Base-by-base conservation (phyloP, 2,888 invertebrate species). In the Clivina fossor region DNA sequence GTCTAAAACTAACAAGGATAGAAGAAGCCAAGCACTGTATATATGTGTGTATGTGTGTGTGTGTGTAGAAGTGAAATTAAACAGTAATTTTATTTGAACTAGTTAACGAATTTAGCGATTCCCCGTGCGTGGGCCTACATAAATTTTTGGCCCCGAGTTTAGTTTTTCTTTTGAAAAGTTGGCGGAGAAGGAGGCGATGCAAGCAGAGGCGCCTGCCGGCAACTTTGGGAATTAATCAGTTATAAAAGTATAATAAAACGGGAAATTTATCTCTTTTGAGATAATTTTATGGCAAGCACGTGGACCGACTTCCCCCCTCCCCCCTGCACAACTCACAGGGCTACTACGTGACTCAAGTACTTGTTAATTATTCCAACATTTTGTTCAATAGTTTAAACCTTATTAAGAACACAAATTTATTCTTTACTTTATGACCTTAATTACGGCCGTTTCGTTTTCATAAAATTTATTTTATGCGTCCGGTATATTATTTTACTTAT, bases 201-300 rank as follows among this genome's bases (percentile, higher is more conserved):
- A 11, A 33, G 13, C 22, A 35, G 47, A 20, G 35, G 4, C 30
- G 30, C 13, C 2, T 7, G 16, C n/a, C 4, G 33, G 32, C 30
- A 50, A 51, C 43, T 51, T 51, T 22, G 51, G 9, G 33, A 51
- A 51, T 51, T 41, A 51, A 51, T 51, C 43, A 51, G 51, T 51
- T 51, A 51, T 43, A 51, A 51, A 37, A 43, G 40, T 24, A 37
- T 37, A 37, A 37, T 48, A 48, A 48, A 48, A 44, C 30, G 30
- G 9, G 30, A 18, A n/a, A 44, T 44, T 44, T 44, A 44, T 44
- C 28, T 44, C 30, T 44, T 32, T 44, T 18, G 18, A 44, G 48
- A 48, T 48, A 48, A 48, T 48, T 35, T 22, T 37, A 24, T 35
- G 13, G 33, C 33, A 20, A 13, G 15, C 35, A 33, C 47, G 47